Percentiles rank a stretch among this genome's conserved stretches.
Evolutionary conservation across 2,113 vertebrate genomes (phyloP).

Genomic region (Felis chaus): DNA sequence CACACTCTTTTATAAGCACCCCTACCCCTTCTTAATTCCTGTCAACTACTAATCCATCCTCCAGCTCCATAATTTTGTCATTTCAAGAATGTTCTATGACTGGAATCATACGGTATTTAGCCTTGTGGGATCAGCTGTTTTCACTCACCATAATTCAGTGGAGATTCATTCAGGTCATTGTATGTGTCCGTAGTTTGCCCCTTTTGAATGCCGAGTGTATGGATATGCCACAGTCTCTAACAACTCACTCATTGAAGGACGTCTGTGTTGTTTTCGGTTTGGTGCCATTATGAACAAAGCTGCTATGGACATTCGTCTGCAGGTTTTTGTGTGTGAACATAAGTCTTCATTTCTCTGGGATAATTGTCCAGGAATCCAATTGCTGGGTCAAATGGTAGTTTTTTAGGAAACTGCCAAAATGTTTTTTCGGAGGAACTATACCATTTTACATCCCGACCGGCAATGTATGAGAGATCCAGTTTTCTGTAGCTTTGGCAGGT

Average conservation of each 20-base stretch:
- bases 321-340: not conserved
- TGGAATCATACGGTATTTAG: not conserved
- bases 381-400: not conserved
- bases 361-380: not conserved
- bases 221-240: not conserved
- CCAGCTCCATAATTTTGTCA: not conserved
- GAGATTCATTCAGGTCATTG: not conserved
- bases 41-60: not conserved
- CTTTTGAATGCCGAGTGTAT: not conserved
- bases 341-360: not conserved
- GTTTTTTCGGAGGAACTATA: not conserved
- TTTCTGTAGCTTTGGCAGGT: not conserved
- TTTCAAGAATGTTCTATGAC: not conserved
- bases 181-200: too few species aligned
- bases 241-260: not conserved
- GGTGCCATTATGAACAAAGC: not conserved
- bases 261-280: not conserved
- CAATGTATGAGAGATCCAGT: not conserved
- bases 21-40: not conserved
- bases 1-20: too few species aligned
- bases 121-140: not conserved
- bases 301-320: not conserved
- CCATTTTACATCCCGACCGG: not conserved
- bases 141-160: not conserved
- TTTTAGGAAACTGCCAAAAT: not conserved